phyloP scores from a whole-genome alignment of 2,797 vertebrate species.

The Anolis apletophallus region DNA sequence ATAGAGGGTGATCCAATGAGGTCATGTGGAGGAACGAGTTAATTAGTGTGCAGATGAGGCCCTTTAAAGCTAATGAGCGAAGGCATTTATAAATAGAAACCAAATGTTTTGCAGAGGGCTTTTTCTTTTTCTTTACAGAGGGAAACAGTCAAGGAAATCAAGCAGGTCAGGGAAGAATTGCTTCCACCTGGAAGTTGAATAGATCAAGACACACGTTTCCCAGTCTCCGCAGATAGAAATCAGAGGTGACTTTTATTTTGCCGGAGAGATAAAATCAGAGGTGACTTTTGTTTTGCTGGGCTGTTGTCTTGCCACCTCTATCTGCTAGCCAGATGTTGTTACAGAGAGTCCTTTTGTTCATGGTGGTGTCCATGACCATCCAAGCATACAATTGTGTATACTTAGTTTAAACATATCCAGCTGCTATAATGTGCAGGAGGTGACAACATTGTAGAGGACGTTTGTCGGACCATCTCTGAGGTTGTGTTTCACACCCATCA shows the following conservation, averaged over 20 bases:
- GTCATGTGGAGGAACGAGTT: neutral
- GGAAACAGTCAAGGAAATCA: neutral
- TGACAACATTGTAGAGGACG: neutral
- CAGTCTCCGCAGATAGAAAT: neutral
- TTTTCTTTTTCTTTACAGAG: neutral
- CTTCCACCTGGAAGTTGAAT: neutral
- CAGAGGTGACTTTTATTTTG: neutral
- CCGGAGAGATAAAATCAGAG: neutral
- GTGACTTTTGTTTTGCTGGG: neutral
- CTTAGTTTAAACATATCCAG: neutral
- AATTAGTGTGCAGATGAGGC: neutral
- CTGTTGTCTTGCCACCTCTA: neutral
- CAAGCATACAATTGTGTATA: too few relatives aligned
- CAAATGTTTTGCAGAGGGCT: neutral
- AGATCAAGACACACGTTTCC: neutral
- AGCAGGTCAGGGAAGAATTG: neutral
- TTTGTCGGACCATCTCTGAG: neutral
- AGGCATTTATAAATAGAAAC: slow-evolving; percentile 31
- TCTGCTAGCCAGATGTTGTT: neutral
- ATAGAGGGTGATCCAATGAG: neutral
- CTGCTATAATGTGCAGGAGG: neutral
- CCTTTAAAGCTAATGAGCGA: neutral
- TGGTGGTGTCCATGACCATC: too few relatives aligned
- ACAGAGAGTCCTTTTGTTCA: neutral
- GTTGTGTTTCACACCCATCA: neutral